Evolutionary conservation across 1,140 invertebrate genomes (phyloP), one percentile per base, ranked within the genome.

Genomic region (Apis florea): DNA sequence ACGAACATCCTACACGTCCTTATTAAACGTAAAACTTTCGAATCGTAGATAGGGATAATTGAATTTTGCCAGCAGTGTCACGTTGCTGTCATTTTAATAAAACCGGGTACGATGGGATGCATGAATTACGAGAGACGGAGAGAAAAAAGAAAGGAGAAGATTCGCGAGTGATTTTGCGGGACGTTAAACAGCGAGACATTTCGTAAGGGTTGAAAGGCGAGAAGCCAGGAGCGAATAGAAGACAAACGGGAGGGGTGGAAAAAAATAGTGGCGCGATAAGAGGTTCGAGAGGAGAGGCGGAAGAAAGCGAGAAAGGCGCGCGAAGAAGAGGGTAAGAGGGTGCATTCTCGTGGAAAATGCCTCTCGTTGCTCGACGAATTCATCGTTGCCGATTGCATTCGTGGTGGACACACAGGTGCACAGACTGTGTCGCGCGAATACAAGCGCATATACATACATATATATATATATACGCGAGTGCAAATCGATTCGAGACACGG

Each of bases 281-380:
- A 82, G 64, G 54, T 53, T 72, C 24, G 61, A 75, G 72, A 68
- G 26, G n/a, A 51, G 40, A 26, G 59, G 17, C 68, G 59, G 19
- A 68, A n/a, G 71, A 75, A 51, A 68, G 63, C 8, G 68, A 31
- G 47, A 61, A 54, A 19, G 40, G 17, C 21, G 31, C 21, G 73
- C 61, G 79, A 72, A 49, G 67, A 53, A 40, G 53, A 66, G 56
- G 40, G 59, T 24, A 59, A 70, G 49, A 72, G 49, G 40, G 59
- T 66, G 53, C 54, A 58, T 80, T 78, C 83, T 86, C 26, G 59
- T n/a, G 54, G 75, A 83, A 84, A 87, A 74, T 78, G 68, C 21
- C 66, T 87, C 59, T 49, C 71, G 71, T 74, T 56, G 68, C 70
- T 78, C 75, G 24, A 83, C 61, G 68, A 83, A 87, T 79, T 80